These are phyloP conservation scores for Hipposideros armiger DNA, from an alignment of 2,113 vertebrate species.

Conservation along the genomic window DNA sequence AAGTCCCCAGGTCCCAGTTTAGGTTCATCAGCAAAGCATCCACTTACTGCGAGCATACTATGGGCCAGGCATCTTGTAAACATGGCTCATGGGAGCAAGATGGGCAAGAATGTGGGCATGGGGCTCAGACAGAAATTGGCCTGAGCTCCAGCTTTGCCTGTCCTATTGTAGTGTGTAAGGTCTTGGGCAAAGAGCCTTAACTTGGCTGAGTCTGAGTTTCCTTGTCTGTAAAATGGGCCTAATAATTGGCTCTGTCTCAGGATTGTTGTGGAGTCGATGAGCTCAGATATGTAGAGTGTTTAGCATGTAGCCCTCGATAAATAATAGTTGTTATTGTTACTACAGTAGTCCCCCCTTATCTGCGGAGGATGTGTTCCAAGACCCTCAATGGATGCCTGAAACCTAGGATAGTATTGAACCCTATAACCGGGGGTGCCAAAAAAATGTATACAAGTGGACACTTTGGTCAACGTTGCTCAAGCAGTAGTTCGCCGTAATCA, in stretches of 20 bases:
- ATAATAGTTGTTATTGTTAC: background rate
- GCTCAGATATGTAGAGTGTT: background rate
- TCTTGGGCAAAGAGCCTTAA: background rate
- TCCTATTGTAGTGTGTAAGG: background rate
- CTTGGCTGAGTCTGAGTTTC: background rate
- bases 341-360: no score
- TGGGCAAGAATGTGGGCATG: fast-evolving
- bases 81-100: fast-evolving
- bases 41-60: background rate
- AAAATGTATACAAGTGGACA: no score
- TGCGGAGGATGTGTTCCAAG: background rate
- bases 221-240: background rate
- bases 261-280: background rate
- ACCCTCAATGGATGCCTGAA: background rate
- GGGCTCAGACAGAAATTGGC: background rate
- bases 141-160: background rate
- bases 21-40: background rate
- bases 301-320: background rate
- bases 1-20: background rate
- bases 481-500: no score
- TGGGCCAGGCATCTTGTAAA: fast-evolving
- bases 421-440: no score
- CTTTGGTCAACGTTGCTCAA: no score
- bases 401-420: background rate
- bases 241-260: background rate